A percentile compares a stretch with the other conserved stretches of the same genome.
Conservation (phyloP, 2,888 invertebrate genomes). For the Lordiphosa andalusiaca region DNA sequence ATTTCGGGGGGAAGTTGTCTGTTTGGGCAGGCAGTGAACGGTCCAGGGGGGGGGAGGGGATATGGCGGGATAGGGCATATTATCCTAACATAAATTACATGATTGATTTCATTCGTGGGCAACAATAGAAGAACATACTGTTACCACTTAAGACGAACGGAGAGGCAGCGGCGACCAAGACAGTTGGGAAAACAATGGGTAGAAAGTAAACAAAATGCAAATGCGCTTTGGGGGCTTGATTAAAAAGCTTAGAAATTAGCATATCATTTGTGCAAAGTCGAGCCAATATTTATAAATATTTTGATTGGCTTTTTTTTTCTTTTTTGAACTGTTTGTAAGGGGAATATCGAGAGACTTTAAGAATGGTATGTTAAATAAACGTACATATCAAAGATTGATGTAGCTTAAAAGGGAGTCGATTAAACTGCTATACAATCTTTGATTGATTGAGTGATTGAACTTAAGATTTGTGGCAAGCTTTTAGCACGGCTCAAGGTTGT, state of each 20-base stretch:
- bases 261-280: constrained; percentile 59
- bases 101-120: constrained; percentile 75
- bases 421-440: too few relatives aligned
- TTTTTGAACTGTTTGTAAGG: background rate
- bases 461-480: too few relatives aligned
- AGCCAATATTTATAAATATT: constrained; percentile 52
- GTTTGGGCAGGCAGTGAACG: constrained; percentile 1
- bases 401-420: too few relatives aligned
- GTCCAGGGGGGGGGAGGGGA: constrained; percentile 12
- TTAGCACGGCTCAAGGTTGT: too few relatives aligned
- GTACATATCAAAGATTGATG: too few relatives aligned
- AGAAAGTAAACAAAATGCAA: constrained; percentile 70
- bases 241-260: constrained; percentile 71
- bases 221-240: constrained; percentile 57
- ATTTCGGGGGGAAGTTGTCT: constrained; percentile 33
- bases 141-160: constrained; percentile 17
- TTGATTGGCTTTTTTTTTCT: constrained; percentile 23
- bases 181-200: constrained; percentile 21
- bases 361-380: too few relatives aligned
- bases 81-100: constrained; percentile 77
- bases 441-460: too few relatives aligned
- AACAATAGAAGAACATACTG: constrained; percentile 28
- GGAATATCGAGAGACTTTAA: background rate
- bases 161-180: constrained; percentile 6
- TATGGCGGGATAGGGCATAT: constrained; percentile 47